Evolutionary conservation across 2,888 invertebrate genomes (phyloP).

Genomic region (Tetrapedia diversipes): DNA sequence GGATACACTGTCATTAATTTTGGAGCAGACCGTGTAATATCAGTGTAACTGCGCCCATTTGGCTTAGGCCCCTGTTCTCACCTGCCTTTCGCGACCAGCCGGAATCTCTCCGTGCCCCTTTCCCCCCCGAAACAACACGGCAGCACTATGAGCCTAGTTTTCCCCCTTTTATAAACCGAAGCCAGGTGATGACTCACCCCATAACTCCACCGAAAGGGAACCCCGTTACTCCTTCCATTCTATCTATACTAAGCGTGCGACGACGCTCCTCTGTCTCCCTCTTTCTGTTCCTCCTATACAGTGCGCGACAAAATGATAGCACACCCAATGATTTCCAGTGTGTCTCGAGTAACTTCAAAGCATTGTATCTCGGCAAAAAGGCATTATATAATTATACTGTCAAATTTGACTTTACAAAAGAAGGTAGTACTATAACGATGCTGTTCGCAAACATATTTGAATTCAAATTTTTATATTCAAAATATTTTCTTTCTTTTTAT

Average conservation of each 20-base stretch:
- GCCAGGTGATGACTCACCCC: slow-evolving; percentile 82
- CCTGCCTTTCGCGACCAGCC: slow-evolving; percentile 72
- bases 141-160: slow-evolving; percentile 43
- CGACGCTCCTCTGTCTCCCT: slow-evolving; percentile 12
- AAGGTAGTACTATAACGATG: too few relatives aligned
- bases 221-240: slow-evolving; percentile 36
- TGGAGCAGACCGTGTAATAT: neutral
- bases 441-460: too few relatives aligned
- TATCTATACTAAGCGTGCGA: slow-evolving; percentile 25
- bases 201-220: slow-evolving; percentile 65
- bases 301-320: too few relatives aligned
- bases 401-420: too few relatives aligned
- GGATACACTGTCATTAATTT: too few relatives aligned
- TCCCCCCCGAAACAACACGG: slow-evolving; percentile 40
- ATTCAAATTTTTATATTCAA: too few relatives aligned
- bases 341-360: too few relatives aligned
- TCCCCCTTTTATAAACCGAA: slow-evolving; percentile 56
- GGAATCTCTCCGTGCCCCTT: slow-evolving; percentile 52
- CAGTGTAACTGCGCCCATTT: slow-evolving; percentile 35
- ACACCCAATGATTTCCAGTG: too few relatives aligned
- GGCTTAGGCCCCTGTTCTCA: slow-evolving; percentile 72
- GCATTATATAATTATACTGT: too few relatives aligned
- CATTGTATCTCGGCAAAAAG: too few relatives aligned
- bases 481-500: too few relatives aligned
- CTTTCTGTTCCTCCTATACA: neutral